These are phyloP conservation scores for Trachelus iudaicus DNA, from an alignment of 2,888 invertebrate genomes.

Conservation along the genomic window DNA sequence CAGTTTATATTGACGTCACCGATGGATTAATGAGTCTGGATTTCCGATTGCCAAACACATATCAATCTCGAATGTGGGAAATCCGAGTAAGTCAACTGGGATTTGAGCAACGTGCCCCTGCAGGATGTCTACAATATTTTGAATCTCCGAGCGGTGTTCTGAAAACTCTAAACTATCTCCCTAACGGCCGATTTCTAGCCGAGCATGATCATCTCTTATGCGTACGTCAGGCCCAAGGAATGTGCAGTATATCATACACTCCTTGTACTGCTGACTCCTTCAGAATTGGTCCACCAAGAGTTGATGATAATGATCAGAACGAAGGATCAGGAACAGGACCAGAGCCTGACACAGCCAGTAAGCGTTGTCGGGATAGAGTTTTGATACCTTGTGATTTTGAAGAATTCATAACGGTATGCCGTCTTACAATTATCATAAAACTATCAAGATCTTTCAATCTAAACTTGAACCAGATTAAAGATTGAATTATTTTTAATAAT, in stretches of 20 bases:
- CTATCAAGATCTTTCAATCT: neutral
- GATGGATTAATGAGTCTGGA: slow-evolving; percentile 68
- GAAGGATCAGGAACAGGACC: slow-evolving; percentile 61
- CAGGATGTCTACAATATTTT: slow-evolving; percentile 81
- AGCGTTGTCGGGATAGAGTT: slow-evolving; percentile 77
- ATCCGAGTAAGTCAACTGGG: slow-evolving; percentile 81
- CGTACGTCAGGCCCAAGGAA: slow-evolving; percentile 75
- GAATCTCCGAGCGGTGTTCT: slow-evolving; percentile 73
- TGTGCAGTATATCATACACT: slow-evolving; percentile 81
- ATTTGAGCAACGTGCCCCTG: slow-evolving; percentile 81
- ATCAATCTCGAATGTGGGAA: slow-evolving; percentile 82
- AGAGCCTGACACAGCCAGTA: slow-evolving; percentile 65
- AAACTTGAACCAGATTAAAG: neutral
- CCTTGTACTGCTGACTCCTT: slow-evolving; percentile 83
- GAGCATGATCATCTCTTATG: slow-evolving; percentile 84
- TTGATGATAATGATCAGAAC: slow-evolving; percentile 25
- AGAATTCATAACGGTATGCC: slow-evolving; percentile 77
- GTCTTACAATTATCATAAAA: neutral
- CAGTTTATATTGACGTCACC: slow-evolving; percentile 79
- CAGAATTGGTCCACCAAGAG: slow-evolving; percentile 73
- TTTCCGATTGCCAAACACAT: slow-evolving; percentile 70
- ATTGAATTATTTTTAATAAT: too few species aligned
- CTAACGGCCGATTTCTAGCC: slow-evolving; percentile 84
- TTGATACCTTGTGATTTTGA: slow-evolving; percentile 87
- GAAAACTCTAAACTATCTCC: slow-evolving; percentile 84